Percentiles rank a stretch among this genome's conserved stretches.
Conservation (phyloP, 1,140 invertebrate species). For the Eurosta solidaginis region DNA sequence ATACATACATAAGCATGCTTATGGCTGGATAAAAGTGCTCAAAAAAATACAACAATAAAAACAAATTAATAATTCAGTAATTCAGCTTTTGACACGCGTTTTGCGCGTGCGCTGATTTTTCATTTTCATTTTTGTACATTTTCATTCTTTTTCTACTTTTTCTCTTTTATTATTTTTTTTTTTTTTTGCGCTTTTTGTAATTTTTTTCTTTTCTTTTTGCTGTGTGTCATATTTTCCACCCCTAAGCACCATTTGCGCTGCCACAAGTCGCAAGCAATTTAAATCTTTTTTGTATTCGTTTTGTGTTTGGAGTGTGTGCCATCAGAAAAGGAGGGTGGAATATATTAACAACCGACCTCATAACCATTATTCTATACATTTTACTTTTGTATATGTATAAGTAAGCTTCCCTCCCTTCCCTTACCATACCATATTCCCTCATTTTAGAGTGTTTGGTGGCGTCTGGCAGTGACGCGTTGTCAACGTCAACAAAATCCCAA, state of each 20-base stretch:
- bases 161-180: neutral
- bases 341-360: neutral
- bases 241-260: neutral
- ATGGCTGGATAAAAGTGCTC: too few relatives aligned
- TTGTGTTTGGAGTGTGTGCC: too few relatives aligned
- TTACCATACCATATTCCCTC: too few relatives aligned
- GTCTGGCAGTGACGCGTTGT: neutral
- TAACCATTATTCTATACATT: neutral
- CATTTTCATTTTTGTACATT: neutral
- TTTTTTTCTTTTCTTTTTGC: neutral
- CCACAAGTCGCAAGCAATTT: conserved; percentile 22
- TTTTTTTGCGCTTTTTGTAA: neutral
- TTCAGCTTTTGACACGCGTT: conserved; percentile 1
- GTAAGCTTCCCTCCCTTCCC: too few relatives aligned
- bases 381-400: too few relatives aligned
- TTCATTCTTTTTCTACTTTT: neutral
- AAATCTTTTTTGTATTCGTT: conserved; percentile 12
- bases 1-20: too few relatives aligned
- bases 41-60: neutral
- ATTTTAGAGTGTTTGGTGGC: neutral
- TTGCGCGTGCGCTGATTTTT: conserved; percentile 25
- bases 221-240: conserved; percentile 11
- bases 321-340: neutral
- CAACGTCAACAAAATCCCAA: neutral
- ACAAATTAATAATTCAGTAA: neutral